Base-by-base conservation (phyloP, 2,797 vertebrate species). In the Hemibagrus guttatus region DNA sequence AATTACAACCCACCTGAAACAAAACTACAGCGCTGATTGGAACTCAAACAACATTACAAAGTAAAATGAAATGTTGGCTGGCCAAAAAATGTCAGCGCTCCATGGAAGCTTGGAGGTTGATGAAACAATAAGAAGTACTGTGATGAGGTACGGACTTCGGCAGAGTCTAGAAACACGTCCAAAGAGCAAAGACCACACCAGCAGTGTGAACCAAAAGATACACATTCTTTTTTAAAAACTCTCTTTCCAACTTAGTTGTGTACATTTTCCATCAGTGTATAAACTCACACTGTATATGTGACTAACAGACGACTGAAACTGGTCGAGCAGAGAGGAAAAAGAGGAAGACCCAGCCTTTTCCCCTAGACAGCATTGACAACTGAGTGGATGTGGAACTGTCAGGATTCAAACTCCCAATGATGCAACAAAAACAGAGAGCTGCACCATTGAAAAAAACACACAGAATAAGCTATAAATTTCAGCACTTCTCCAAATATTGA, bases 1-100 rank as follows among this genome's bases (percentile, higher is more conserved):
- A 64, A 81, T 81, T 81, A 81, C 59, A 81, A 28, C 79, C 79
- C 79, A 81, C 79, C 59, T 64, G 79, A 81, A 81, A 81, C 79
- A 81, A 81, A 81, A 49, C 58, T 64, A 46, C 59, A 28, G 79
- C 59, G 12, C 79, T 81, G 79, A 64, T 64, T 81, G 39, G 79
- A 81, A 81, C 58, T 81, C 39, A 49, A 64, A 81, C 59, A 64
- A 64, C 39, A 81, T 64, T 63, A 81, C 59, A 49, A 64, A 81
- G 79, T 63, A 81, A 81, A 80, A 80, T 80, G 23, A 80, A 80
- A 80, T 23, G 21, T 17, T 9, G 23, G 23, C 78, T 63, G 78
- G 58, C 39, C 35, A 42, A 16, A 46, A 61, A 17, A 42, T 42
- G 78, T 61, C 35, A 42, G 78, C 0, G 23, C 58, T n/a, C 21